Evolutionary conservation across 2,113 vertebrate species (phyloP).

Genomic region (Microtus richardsoni): DNA sequence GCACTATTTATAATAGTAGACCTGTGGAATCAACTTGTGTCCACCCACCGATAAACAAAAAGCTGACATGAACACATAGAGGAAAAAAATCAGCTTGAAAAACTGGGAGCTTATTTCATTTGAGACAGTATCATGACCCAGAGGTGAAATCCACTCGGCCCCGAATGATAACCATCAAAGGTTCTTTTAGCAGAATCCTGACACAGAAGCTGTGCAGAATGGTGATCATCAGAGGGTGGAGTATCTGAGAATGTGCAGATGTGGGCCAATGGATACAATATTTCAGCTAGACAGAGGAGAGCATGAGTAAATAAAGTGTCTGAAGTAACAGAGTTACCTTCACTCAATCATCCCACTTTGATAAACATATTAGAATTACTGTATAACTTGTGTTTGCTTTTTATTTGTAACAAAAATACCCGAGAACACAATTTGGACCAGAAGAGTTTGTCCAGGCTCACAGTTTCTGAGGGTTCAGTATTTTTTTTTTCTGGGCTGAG

Average conservation of each 20-base stretch:
- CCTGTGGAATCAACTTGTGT: background rate
- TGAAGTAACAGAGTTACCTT: background rate
- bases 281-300: background rate
- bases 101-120: background rate
- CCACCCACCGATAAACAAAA: background rate
- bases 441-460: background rate
- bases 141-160: background rate
- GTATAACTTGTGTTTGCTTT: background rate
- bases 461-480: background rate
- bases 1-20: background rate
- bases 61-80: background rate
- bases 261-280: background rate
- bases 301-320: background rate
- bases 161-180: background rate
- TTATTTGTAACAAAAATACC: background rate
- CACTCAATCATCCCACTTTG: background rate
- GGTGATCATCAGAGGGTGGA: background rate
- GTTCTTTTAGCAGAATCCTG: background rate
- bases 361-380: background rate
- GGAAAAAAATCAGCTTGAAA: background rate
- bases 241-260: background rate
- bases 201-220: background rate
- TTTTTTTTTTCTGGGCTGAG: too few relatives aligned
- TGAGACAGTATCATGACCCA: background rate
- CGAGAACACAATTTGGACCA: background rate